A percentile compares a stretch with the other conserved stretches of the same genome.
These are phyloP conservation scores for Caligus rogercresseyi DNA, from an alignment of 1,140 invertebrate species.

Conservation along the genomic window DNA sequence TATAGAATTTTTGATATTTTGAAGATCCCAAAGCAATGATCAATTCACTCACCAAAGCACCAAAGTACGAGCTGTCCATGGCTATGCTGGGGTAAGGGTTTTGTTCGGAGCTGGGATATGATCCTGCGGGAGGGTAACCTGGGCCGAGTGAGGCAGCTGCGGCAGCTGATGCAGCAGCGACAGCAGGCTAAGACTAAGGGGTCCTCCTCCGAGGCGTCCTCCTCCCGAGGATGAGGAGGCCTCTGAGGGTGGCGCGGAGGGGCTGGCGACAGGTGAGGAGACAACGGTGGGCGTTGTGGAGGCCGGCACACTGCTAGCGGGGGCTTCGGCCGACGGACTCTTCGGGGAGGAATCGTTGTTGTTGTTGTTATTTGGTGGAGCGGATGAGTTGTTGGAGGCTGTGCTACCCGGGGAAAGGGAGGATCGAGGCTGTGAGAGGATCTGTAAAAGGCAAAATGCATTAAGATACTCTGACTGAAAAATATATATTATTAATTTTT, in stretches of 20 bases:
- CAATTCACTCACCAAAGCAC: slow-evolving; percentile 15
- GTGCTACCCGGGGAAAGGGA: not conserved
- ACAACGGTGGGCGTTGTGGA: not conserved
- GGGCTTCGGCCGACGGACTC: not conserved
- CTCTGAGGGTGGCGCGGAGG: not conserved
- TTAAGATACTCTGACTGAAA: too few species aligned
- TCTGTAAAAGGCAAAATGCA: not conserved
- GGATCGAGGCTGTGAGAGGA: not conserved
- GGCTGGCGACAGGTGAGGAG: not conserved
- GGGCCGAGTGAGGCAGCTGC: not conserved
- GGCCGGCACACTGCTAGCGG: not conserved
- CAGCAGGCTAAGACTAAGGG: too few species aligned
- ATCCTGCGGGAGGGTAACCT: not conserved
- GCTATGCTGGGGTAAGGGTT: slow-evolving; percentile 19
- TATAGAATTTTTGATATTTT: too few species aligned
- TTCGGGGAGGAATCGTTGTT: not conserved
- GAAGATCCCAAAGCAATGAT: too few species aligned
- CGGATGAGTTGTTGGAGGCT: not conserved
- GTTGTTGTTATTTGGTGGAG: not conserved
- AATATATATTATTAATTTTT: too few species aligned
- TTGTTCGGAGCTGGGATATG: slow-evolving; percentile 14
- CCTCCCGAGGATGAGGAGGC: not conserved
- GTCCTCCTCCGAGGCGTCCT: not conserved
- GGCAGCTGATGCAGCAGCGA: not conserved
- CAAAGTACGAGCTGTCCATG: slow-evolving; percentile 19